Evolutionary conservation across 2,888 invertebrate species (phyloP).

Genomic region (Patella caerulea): DNA sequence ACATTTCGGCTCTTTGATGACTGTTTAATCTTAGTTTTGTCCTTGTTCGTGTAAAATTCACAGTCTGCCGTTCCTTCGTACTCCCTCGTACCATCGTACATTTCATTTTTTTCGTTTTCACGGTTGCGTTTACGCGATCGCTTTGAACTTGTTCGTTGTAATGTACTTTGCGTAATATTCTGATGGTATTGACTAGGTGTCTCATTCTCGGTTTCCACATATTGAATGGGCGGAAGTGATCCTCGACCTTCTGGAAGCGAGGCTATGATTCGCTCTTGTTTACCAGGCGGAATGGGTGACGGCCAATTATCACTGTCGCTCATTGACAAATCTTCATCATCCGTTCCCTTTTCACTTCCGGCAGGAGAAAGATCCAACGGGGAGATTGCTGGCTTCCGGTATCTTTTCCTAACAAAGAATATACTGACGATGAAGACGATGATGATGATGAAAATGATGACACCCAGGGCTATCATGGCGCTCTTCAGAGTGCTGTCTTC

Average conservation of each 20-base stretch:
- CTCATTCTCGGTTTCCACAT: constrained; percentile 29
- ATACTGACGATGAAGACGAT: constrained; percentile 30
- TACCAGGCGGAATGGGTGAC: constrained; percentile 11
- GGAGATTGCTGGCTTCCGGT: constrained; percentile 26
- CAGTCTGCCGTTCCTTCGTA: constrained; percentile 51
- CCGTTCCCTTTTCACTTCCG: constrained; percentile 38
- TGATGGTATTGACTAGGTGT: constrained; percentile 27
- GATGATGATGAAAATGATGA: constrained; percentile 32
- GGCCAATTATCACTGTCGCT: constrained; percentile 28
- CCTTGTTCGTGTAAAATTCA: constrained; percentile 45
- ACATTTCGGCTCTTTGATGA: constrained; percentile 44
- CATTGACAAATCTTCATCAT: constrained; percentile 40
- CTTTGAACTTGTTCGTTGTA: constrained; percentile 43
- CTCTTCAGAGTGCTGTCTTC: constrained; percentile 26
- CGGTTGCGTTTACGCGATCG: constrained; percentile 40
- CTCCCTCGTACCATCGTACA: constrained; percentile 52
- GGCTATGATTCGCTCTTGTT: constrained; percentile 25
- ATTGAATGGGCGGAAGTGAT: constrained; percentile 24
- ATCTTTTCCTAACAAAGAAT: constrained; percentile 24
- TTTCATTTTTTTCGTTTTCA: constrained; percentile 45
- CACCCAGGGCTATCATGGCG: constrained; percentile 36
- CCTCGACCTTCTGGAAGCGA: constrained; percentile 9
- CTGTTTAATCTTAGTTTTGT: constrained; percentile 50
- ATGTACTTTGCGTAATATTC: constrained; percentile 23
- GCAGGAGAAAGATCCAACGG: constrained; percentile 34